These are phyloP conservation scores for Pharmacophagus antenor DNA, from an alignment of 2,888 invertebrate species.

Conservation along the genomic window DNA sequence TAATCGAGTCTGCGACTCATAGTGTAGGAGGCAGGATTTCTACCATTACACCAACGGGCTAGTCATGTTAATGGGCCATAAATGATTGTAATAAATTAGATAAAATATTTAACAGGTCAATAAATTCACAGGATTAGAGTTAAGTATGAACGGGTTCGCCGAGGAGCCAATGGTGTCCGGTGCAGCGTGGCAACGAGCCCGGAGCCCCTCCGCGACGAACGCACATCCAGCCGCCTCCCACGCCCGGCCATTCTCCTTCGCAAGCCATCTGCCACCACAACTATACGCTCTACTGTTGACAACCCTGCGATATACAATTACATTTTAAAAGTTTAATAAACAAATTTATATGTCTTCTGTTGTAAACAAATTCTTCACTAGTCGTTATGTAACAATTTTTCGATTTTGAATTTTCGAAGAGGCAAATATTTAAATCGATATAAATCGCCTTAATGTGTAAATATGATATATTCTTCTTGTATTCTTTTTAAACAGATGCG, in stretches of 20 bases:
- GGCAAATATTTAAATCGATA: no score
- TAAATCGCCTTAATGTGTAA: constrained; percentile 8
- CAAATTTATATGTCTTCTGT: not conserved
- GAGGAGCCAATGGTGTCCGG: constrained; percentile 75
- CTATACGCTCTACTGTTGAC: constrained; percentile 61
- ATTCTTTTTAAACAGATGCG: not conserved
- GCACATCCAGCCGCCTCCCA: constrained; percentile 61
- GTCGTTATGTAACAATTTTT: not conserved
- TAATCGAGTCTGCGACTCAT: no score
- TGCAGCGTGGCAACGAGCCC: constrained; percentile 72
- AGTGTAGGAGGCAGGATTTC: no score
- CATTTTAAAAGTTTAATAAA: constrained; percentile 43
- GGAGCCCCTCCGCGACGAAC: constrained; percentile 47
- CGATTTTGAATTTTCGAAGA: not conserved
- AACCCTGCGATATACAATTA: constrained; percentile 57
- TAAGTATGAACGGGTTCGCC: constrained; percentile 67
- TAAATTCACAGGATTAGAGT: constrained; percentile 56
- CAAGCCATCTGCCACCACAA: constrained; percentile 61
- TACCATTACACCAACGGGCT: no score
- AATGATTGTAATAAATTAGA: not conserved
- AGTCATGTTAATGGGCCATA: no score
- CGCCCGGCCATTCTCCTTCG: constrained; percentile 61
- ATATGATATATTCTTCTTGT: not conserved
- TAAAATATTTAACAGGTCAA: constrained; percentile 1
- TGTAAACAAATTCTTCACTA: not conserved